These are phyloP conservation scores for Mesocentrotus franciscanus DNA, from an alignment of 53 echinoderm and acorn worm genomes.

Conservation along the genomic window DNA sequence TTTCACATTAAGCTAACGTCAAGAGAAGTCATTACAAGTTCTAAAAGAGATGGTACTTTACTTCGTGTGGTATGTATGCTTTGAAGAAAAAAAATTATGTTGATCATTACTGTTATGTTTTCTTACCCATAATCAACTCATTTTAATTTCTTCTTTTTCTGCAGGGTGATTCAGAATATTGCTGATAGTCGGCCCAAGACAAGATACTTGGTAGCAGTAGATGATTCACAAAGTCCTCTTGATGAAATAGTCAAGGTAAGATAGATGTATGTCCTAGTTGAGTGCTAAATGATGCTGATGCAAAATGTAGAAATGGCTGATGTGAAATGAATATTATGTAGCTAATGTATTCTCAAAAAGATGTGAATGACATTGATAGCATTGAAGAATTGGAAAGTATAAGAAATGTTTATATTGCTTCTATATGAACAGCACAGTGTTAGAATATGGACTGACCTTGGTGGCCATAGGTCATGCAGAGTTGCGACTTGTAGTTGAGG, in stretches of 20 bases:
- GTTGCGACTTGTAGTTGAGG: background rate
- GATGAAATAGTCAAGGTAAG: conserved; percentile 96
- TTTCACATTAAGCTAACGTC: background rate
- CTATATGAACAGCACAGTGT: background rate
- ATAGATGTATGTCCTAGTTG: background rate
- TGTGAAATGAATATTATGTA: background rate
- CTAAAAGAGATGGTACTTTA: no score
- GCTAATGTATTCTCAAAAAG: background rate
- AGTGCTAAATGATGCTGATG: background rate
- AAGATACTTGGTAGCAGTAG: conserved; percentile 95
- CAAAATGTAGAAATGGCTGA: background rate
- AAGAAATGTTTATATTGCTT: background rate
- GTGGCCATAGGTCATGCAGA: background rate
- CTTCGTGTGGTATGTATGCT: no score
- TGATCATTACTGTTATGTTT: background rate
- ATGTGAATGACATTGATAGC: background rate
- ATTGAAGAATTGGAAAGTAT: background rate
- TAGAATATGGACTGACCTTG: background rate
- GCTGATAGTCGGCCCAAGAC: conserved; percentile 98
- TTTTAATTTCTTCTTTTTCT: background rate
- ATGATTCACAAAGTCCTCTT: conserved; percentile 95
- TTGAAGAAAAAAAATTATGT: background rate
- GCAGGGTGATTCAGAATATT: conserved; percentile 96
- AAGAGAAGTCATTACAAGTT: no score
- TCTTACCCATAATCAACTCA: background rate